These are phyloP conservation scores for Cephalotes varians DNA, from an alignment of 2,888 invertebrate genomes.

Conservation along the genomic window DNA sequence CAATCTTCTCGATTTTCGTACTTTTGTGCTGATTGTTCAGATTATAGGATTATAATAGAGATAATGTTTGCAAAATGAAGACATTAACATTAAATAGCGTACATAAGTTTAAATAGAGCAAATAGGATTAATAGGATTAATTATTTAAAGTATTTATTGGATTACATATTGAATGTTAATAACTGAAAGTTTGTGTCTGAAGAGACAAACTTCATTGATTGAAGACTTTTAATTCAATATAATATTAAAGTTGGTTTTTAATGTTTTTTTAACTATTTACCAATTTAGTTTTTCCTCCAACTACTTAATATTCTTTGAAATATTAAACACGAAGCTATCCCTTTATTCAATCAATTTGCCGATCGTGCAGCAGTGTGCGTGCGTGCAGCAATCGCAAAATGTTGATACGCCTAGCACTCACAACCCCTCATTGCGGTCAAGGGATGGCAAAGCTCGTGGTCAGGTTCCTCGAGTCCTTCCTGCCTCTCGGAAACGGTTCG, in stretches of 20 bases:
- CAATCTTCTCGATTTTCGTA: background rate
- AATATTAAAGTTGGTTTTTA: background rate
- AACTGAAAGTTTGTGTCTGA: background rate
- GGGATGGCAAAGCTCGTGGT: conserved; percentile 67
- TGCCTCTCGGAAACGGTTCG: conserved; percentile 28
- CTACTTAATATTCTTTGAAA: no score
- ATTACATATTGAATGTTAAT: background rate
- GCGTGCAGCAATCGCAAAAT: conserved; percentile 54
- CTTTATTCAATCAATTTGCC: conserved; percentile 34
- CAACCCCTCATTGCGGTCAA: conserved; percentile 70
- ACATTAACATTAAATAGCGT: background rate
- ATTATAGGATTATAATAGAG: background rate
- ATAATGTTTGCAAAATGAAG: background rate
- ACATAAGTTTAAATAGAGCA: background rate
- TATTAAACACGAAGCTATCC: background rate
- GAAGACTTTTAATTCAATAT: background rate
- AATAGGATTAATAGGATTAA: background rate
- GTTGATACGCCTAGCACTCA: conserved; percentile 59
- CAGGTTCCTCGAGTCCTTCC: conserved; percentile 52
- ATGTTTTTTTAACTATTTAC: background rate
- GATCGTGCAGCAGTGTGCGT: no score
- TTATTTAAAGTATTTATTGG: background rate
- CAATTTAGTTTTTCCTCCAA: no score
- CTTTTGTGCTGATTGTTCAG: background rate
- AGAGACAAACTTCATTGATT: background rate